phyloP scores from a whole-genome alignment of 2,113 vertebrate genomes.

The Strix uralensis region DNA sequence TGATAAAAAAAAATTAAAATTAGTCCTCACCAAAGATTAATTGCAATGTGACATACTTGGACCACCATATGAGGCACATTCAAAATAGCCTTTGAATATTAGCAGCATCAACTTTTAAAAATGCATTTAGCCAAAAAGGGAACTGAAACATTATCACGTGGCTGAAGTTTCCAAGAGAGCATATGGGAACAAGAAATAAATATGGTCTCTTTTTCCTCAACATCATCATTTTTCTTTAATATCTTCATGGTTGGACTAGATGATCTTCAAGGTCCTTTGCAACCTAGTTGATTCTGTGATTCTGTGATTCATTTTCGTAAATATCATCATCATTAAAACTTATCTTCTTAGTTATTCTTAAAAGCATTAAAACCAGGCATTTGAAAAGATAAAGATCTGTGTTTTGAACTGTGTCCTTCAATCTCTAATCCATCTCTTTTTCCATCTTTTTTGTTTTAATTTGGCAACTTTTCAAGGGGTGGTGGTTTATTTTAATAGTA shows the following conservation, averaged over 20 bases:
- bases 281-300: too few species aligned
- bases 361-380: accelerated
- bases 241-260: neutral
- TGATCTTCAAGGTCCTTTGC: too few species aligned
- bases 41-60: neutral
- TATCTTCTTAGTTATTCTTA: neutral
- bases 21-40: neutral
- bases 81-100: neutral
- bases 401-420: neutral
- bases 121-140: neutral
- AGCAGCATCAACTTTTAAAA: neutral
- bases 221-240: neutral
- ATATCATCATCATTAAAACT: neutral
- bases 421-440: neutral
- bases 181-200: neutral
- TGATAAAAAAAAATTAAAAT: neutral
- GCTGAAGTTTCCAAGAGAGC: neutral
- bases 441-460: neutral
- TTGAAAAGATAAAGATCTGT: neutral
- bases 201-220: neutral
- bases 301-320: neutral
- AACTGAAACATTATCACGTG: neutral
- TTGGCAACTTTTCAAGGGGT: neutral
- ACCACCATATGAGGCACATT: neutral
- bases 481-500: neutral